A percentile compares a stretch with the other conserved stretches of the same genome.
phyloP scores from a whole-genome alignment of 2,888 invertebrate genomes.

The Endomychus coccineus region DNA sequence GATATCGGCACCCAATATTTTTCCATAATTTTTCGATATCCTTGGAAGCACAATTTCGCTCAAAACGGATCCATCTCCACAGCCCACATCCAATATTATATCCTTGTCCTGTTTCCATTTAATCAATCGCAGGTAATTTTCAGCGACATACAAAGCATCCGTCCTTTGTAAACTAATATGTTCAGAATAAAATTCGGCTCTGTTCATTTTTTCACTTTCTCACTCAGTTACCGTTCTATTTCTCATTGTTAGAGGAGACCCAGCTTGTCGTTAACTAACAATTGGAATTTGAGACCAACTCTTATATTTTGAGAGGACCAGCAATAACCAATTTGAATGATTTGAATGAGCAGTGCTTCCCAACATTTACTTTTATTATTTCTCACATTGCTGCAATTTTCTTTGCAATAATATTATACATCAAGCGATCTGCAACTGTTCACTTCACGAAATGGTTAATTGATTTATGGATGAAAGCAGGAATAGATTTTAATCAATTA shows the following conservation, averaged over 20 bases:
- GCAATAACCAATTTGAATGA: no score
- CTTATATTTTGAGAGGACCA: no score
- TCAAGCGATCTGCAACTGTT: no score
- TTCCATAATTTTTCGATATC: constrained; percentile 49
- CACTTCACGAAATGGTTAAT: no score
- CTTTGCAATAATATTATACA: no score
- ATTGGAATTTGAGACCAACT: no score
- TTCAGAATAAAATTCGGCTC: constrained; percentile 60
- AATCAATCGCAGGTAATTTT: constrained; percentile 54
- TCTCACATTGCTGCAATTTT: no score
- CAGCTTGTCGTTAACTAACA: constrained; percentile 1
- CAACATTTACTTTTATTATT: no score
- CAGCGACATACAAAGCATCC: constrained; percentile 56
- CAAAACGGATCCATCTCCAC: constrained; percentile 66
- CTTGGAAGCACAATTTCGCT: constrained; percentile 55
- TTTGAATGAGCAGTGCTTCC: no score
- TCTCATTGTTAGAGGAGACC: neutral
- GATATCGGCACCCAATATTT: constrained; percentile 59
- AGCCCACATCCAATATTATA: constrained; percentile 62
- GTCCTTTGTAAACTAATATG: constrained; percentile 61
- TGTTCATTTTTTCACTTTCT: constrained; percentile 27
- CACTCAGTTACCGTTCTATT: no score
- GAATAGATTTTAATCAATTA: no score
- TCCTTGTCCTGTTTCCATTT: constrained; percentile 49
- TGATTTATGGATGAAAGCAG: no score